Evolutionary conservation across 23 tunicate species (phyloP), one percentile per base, ranked within the genome.

Genomic region (Botrylloides violaceus): DNA sequence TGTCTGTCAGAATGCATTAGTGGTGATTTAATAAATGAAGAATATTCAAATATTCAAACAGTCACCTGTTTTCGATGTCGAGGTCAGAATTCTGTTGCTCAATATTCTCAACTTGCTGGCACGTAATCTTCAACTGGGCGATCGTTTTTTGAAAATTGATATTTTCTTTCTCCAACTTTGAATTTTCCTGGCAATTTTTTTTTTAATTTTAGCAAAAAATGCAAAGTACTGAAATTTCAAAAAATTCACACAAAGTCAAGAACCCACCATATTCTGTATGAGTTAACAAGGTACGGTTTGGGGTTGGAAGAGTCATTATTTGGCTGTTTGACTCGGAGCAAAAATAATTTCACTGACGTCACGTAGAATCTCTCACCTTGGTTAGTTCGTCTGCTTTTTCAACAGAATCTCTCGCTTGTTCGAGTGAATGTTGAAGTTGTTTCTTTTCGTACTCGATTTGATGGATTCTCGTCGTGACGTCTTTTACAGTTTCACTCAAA

Each of bases 161-260:
- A 65, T 87, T 87, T 36, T 90, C 84, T 55, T 90, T 90, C 59
- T 83, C 86, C 24, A 90, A 49, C 43, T 90, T 83, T 6, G 64
- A 49, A 58, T 90, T 90, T 83, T 90, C 97, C 74, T 68, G 74
- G 9, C 18, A 65, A 29, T 1, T 20, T 43, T 43, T 43, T 15
- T 43, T 15, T 43, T 43, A n/a, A n/a, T n/a, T n/a, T n/a, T n/a
- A n/a, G n/a, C n/a, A n/a, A n/a, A n/a, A n/a, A n/a, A n/a, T n/a
- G n/a, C n/a, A n/a, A n/a, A n/a, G n/a, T n/a, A n/a, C n/a, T 12
- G 55, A 18, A 47, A 47, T 47, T 12, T 18, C 55, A 47, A 12
- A 47, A 12, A 18, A 47, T 47, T 47, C 18, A 12, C 55, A 47
- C 55, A 47, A 47, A 12, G 18, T 47, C n/a, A n/a, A n/a, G n/a